phyloP scores from a whole-genome alignment of 2,888 invertebrate species.

The Drosophila affinis region DNA sequence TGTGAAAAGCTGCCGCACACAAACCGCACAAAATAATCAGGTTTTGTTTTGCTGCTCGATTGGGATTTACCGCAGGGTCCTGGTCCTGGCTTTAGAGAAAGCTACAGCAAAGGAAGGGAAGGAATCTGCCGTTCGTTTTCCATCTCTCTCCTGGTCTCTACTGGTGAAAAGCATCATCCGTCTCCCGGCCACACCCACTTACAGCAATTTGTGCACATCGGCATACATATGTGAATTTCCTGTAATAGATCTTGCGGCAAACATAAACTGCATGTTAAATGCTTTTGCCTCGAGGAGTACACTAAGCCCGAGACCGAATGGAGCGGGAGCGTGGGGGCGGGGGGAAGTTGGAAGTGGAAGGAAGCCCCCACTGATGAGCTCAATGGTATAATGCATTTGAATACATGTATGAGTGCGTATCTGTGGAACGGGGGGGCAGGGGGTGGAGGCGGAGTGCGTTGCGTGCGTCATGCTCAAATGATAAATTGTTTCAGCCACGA shows the following conservation, averaged over 20 bases:
- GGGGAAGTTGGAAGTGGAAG: neutral
- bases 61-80: conserved; percentile 80
- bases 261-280: conserved; percentile 81
- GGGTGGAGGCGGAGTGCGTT: conserved; percentile 9
- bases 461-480: conserved; percentile 74
- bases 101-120: conserved; percentile 1
- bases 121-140: conserved; percentile 1
- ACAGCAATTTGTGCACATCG: conserved; percentile 79
- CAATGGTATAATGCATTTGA: conserved; percentile 55
- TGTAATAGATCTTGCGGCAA: conserved; percentile 82
- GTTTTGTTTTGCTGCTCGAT: conserved; percentile 82
- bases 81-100: conserved; percentile 14
- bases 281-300: conserved; percentile 60
- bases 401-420: conserved; percentile 32
- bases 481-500: conserved; percentile 71
- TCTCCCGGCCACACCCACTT: conserved; percentile 69
- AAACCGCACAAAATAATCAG: conserved; percentile 82
- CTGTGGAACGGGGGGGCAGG: neutral
- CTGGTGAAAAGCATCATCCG: conserved; percentile 19
- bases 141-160: neutral
- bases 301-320: conserved; percentile 15
- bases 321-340: neutral
- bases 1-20: conserved; percentile 28
- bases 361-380: conserved; percentile 54
- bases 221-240: conserved; percentile 74